Evolutionary conservation across 2,888 invertebrate species (phyloP), one percentile per base, ranked within the genome.

Genomic region (Melikaiella ostensackeni): DNA sequence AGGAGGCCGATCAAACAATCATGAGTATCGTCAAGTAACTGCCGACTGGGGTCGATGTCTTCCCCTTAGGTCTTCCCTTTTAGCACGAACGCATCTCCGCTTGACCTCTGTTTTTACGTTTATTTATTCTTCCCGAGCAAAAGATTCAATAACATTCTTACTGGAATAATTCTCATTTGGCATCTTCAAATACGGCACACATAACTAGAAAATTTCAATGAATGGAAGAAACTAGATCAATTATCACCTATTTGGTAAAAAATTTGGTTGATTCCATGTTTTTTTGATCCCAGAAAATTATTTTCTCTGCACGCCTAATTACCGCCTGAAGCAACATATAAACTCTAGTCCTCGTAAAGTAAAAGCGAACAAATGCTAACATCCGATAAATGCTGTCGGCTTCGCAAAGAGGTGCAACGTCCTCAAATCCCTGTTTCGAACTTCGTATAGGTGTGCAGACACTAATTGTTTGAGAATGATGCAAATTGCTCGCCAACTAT

Each of bases 1-100:
- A 78, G 76, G 80, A 80, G 80, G 50, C 76, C 83, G 83, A 82
- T 83, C 81, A 82, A 81, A 82, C 80, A 79, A 80, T 82, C 81
- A 77, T 74, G 79, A 80, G 75, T 78, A 38, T 75, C 55, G 61
- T 50, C 63, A 70, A 75, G 77, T 63, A 55, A 70, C 70, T 66
- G 76, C 64, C 76, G 42, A 35, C 64, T 42, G 19, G 27, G 61
- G 66, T 57, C 42, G 35, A 59, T 55, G 59, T 76, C 61, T 33
- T 42, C 19, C 24, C 30, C 50, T 75, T 55, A 30, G 27, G 57
- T 64, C 74, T 75, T 74, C 4, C 16, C 13, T 4, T 38, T 66
- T 76, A 8, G 24, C 24, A 3, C 24, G 24, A 42, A 24, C 42
- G 27, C 42, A 66, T 24, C 42, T 42, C 42, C 24, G 50, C 19